Percentiles rank a stretch among this genome's conserved stretches.
Conservation (phyloP, 2,888 invertebrate genomes). For the Nomada fucata region DNA sequence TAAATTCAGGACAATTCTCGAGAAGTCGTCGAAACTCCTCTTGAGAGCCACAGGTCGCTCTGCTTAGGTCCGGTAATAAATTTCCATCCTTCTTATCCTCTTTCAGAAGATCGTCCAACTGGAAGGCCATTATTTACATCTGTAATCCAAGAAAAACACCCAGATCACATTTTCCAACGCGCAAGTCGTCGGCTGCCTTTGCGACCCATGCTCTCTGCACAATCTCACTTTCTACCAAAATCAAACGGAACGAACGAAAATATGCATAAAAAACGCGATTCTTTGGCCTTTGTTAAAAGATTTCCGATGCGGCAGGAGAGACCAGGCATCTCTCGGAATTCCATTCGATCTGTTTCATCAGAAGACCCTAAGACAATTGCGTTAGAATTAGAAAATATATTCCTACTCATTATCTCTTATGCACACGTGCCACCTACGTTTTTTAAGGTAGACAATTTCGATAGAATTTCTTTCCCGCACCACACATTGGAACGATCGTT, state of each 20-base stretch:
- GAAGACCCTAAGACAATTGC: conserved; percentile 81
- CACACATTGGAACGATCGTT: conserved; percentile 74
- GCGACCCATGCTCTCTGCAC: conserved; percentile 45
- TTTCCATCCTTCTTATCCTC: conserved; percentile 91
- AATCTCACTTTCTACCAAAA: conserved; percentile 66
- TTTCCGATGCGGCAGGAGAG: conserved; percentile 78
- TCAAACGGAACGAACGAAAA: conserved; percentile 65
- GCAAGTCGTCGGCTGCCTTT: conserved; percentile 42
- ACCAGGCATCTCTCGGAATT: conserved; percentile 80
- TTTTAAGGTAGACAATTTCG: conserved; percentile 79
- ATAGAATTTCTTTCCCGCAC: conserved; percentile 79
- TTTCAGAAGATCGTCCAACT: conserved; percentile 93
- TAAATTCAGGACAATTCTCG: conserved; percentile 95
- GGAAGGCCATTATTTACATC: conserved; percentile 86
- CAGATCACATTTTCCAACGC: conserved; percentile 17
- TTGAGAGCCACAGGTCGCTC: conserved; percentile 90
- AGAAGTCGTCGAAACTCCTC: conserved; percentile 93
- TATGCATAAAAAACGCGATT: conserved; percentile 38
- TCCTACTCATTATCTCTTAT: neutral
- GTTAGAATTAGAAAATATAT: neutral
- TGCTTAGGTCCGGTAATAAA: conserved; percentile 93
- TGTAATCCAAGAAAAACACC: conserved; percentile 65
- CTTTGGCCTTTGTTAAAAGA: conserved; percentile 70
- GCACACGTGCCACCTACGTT: conserved; percentile 73
- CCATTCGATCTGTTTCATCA: conserved; percentile 86